phyloP scores from a whole-genome alignment of 2,888 invertebrate species.

The Parnassius smintheus region DNA sequence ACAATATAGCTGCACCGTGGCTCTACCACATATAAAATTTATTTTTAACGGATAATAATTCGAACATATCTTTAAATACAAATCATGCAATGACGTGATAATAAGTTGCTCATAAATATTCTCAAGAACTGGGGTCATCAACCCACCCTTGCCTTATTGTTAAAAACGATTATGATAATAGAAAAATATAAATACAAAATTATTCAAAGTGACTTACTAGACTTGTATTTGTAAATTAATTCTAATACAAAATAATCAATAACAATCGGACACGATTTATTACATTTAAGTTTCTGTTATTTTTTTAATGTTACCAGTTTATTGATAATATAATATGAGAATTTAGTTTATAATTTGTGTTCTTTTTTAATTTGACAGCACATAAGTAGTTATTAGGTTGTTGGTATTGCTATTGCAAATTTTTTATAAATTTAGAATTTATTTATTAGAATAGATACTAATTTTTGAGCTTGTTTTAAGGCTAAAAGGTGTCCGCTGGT shows the following conservation, averaged over 20 bases:
- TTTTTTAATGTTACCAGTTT: conserved; percentile 1
- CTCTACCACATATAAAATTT: too few relatives aligned
- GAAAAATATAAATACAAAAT: conserved; percentile 11
- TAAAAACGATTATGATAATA: conserved; percentile 21
- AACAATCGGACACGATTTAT: conserved; percentile 4
- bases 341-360: too few relatives aligned
- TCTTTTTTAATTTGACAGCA: too few relatives aligned
- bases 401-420: too few relatives aligned
- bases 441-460: too few relatives aligned
- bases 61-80: background rate
- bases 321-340: too few relatives aligned
- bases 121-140: conserved; percentile 19
- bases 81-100: background rate
- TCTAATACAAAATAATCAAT: conserved; percentile 16
- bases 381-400: too few relatives aligned
- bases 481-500: too few relatives aligned
- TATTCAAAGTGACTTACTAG: conserved; percentile 17
- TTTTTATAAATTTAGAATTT: too few relatives aligned
- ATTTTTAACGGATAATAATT: background rate
- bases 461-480: too few relatives aligned
- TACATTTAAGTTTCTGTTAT: conserved; percentile 1
- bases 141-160: conserved; percentile 22
- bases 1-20: too few relatives aligned
- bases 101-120: conserved; percentile 17
- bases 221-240: conserved; percentile 21